These are phyloP conservation scores for Glareola pratincola DNA, from an alignment of 2,113 vertebrate species.

Conservation along the genomic window DNA sequence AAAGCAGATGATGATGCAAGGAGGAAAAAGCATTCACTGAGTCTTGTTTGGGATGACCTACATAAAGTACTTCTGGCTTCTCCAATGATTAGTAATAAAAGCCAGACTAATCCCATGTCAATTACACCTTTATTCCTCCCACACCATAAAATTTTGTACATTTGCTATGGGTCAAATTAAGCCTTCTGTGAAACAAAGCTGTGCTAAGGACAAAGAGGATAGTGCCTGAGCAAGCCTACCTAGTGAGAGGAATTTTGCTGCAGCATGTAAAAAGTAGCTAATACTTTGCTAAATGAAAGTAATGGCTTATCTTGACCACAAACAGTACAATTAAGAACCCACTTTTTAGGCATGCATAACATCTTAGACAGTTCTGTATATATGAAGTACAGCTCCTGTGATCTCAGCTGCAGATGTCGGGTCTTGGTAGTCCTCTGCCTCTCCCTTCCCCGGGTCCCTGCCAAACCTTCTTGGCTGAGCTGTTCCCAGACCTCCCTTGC, in stretches of 20 bases:
- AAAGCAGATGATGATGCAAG: background rate
- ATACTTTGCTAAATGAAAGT: background rate
- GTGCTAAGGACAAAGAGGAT: background rate
- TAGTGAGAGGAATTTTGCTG: background rate
- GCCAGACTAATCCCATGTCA: background rate
- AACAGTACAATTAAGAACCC: background rate
- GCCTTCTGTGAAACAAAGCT: background rate
- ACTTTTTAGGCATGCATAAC: background rate
- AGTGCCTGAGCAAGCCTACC: background rate
- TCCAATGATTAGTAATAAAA: conserved; percentile 2
- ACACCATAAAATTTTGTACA: background rate
- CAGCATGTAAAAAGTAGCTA: background rate
- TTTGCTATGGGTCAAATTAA: background rate
- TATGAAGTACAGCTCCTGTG: background rate
- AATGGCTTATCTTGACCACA: background rate
- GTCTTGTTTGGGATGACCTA: conserved; percentile 20
- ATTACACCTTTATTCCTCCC: conserved; percentile 30
- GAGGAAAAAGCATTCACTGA: background rate
- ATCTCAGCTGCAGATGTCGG: background rate
- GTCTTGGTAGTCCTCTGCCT: background rate
- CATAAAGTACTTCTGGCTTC: conserved; percentile 5
- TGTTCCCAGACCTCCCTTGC: background rate
- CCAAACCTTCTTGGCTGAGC: background rate
- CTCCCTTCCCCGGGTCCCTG: background rate
- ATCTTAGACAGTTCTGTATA: background rate